Evolutionary conservation across 2,797 vertebrate species (phyloP).

Genomic region (Melanotaenia trifasciata): DNA sequence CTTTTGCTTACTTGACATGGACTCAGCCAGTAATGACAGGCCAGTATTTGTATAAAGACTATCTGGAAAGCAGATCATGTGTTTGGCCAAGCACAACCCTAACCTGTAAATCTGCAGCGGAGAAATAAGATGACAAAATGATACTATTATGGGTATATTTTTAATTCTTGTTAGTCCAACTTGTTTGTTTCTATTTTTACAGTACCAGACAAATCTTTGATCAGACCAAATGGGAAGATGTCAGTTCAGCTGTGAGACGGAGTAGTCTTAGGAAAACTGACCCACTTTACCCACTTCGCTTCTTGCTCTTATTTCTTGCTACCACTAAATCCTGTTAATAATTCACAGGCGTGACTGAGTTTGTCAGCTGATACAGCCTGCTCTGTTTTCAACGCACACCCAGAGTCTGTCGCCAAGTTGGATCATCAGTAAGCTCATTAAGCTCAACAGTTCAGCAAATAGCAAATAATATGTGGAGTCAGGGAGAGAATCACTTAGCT

Average conservation of each 20-base stretch:
- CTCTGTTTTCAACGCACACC: constrained; percentile 62
- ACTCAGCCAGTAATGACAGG: not conserved
- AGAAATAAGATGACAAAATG: not conserved
- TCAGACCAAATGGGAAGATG: constrained; percentile 32
- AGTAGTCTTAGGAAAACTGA: constrained; percentile 39
- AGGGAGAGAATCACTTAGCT: constrained; percentile 38
- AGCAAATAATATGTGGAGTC: constrained; percentile 19
- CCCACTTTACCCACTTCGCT: constrained; percentile 48
- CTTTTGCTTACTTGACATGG: not conserved
- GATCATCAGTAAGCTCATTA: constrained; percentile 42
- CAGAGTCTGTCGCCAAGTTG: constrained; percentile 38
- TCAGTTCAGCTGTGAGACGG: constrained; percentile 40
- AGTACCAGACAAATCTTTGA: constrained; percentile 6
- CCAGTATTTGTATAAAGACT: not conserved
- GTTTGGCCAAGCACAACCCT: not conserved
- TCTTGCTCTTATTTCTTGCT: constrained; percentile 54
- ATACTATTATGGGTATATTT: not conserved
- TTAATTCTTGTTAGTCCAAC: not conserved
- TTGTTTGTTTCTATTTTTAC: not conserved
- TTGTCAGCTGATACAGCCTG: constrained; percentile 70
- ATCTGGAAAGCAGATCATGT: not conserved
- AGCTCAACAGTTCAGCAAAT: constrained; percentile 10
- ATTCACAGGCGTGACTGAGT: constrained; percentile 70
- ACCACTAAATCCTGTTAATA: constrained; percentile 69
- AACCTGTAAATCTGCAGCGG: not conserved